Base-by-base conservation (phyloP, 1,140 invertebrate species). In the Tetragonula clypearis region DNA sequence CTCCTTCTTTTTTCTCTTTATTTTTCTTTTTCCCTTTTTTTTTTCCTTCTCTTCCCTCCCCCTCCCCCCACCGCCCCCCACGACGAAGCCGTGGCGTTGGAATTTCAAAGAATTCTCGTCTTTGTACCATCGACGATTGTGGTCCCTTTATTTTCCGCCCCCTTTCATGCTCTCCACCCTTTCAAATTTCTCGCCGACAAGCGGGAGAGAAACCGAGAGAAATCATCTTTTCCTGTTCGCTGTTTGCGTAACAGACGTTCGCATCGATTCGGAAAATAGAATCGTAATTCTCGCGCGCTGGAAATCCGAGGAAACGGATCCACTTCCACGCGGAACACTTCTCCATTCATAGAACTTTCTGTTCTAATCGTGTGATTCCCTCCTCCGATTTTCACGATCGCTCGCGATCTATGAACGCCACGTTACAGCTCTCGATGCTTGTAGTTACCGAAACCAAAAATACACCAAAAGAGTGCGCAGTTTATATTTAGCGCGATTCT, bases 81-180 rank as follows among this genome's bases (percentile, higher is more conserved):
- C 9, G 14, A 6, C 65, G 53, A 79, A 79, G 14, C 65, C 53
- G 35, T 49, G 65, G 78, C 78, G 78, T 69, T 35, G 78, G 15
- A 53, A 79, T 79, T 79, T 68, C 78, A 79, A 69, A 79, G 78
- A 69, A 56, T n/a, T n/a, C 41, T 35, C 53, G 15, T 69, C 65
- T 55, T 79, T 79, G 65, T 69, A 79, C 65, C 78, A n/a, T 79
- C 79, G 79, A 73, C 79, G 79, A 73, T 62, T 73, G 79, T 62
- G 79, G 35, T 81, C 79, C 69, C 79, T 81, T 81, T 81, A 73
- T 81, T 60, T 71, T 55, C 69, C 17, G 23, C 35, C 80, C 73
- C 71, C 74, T 83, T 72, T 74, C 17, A 56, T 30, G 12, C 65
- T 60, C 11, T 66, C 2, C 74, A 62, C 17, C 65, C 30, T 77